A percentile compares a stretch with the other conserved stretches of the same genome.
These are phyloP conservation scores for Whitmania pigra DNA, from an alignment of 1,140 invertebrate species.

Conservation along the genomic window DNA sequence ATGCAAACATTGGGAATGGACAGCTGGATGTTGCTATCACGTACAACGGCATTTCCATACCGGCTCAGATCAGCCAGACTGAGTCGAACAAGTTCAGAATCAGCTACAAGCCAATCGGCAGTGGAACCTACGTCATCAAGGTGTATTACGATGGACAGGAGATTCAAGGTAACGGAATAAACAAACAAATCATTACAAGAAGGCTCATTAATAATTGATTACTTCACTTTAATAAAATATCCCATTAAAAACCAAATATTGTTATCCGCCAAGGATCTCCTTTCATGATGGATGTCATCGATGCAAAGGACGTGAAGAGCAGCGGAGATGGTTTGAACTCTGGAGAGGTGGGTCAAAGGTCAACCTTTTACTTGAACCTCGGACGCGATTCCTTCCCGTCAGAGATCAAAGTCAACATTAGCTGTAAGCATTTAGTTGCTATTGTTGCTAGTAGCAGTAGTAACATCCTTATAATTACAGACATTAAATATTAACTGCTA, in stretches of 20 bases:
- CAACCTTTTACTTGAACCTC: slow-evolving; percentile 49
- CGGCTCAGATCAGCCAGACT: slow-evolving; percentile 34
- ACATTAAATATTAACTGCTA: no score
- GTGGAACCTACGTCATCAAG: slow-evolving; percentile 82
- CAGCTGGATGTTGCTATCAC: slow-evolving; percentile 60
- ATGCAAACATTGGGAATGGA: slow-evolving; percentile 32
- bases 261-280: slow-evolving; percentile 45
- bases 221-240: neutral
- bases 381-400: slow-evolving; percentile 42
- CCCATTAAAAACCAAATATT: neutral
- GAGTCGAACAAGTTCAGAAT: slow-evolving; percentile 46
- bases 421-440: slow-evolving; percentile 36
- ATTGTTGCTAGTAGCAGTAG: no score
- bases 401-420: slow-evolving; percentile 42
- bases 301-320: slow-evolving; percentile 45
- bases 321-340: slow-evolving; percentile 54
- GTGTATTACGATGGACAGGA: slow-evolving; percentile 89
- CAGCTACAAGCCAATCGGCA: slow-evolving; percentile 72
- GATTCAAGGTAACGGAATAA: slow-evolving; percentile 60
- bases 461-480: no score
- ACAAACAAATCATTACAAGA: neutral
- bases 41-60: slow-evolving; percentile 54
- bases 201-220: neutral
- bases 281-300: slow-evolving; percentile 46
- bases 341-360: slow-evolving; percentile 52